phyloP scores from a whole-genome alignment of 2,113 vertebrate genomes.

The Circaetus cinerascens region DNA sequence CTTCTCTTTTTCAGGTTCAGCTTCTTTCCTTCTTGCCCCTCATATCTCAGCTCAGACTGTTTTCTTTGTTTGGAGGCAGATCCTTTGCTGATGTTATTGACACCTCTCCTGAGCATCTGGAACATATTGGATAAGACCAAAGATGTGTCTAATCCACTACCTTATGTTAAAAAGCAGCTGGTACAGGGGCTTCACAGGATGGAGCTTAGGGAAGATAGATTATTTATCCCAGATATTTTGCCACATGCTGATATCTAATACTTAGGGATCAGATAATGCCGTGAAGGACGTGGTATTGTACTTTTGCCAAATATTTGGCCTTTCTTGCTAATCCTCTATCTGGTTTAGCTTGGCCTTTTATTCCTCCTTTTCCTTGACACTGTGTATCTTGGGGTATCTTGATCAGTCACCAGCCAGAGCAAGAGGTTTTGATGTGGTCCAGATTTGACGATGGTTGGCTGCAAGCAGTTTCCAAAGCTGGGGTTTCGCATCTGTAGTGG shows the following conservation, averaged over 20 bases:
- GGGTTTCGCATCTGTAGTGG: not conserved
- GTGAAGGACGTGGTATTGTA: constrained; percentile 30
- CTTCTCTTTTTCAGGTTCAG: not conserved
- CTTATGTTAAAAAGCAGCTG: constrained; percentile 51
- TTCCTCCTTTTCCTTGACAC: constrained; percentile 21
- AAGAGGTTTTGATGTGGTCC: not conserved
- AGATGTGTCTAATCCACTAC: constrained; percentile 37
- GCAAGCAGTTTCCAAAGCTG: not conserved
- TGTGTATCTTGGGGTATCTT: not conserved
- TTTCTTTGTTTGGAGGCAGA: constrained; percentile 42
- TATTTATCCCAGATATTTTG: constrained; percentile 52
- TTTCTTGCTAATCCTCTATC: constrained; percentile 25
- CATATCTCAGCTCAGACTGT: not conserved
- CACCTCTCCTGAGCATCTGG: constrained; percentile 47
- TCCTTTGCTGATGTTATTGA: constrained; percentile 36
- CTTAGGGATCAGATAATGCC: constrained; percentile 36
- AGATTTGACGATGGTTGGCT: not conserved
- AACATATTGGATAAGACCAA: constrained; percentile 27
- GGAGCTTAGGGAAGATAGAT: constrained; percentile 29
- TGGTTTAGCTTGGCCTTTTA: constrained; percentile 34
- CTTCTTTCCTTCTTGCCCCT: not conserved
- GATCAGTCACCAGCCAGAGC: not conserved
- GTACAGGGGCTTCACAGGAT: constrained; percentile 51
- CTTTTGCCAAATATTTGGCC: constrained; percentile 44
- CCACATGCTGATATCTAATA: constrained; percentile 58